Evolutionary conservation across 2,888 invertebrate genomes (phyloP), one percentile per base, ranked within the genome.

Genomic region (Tetanocera ferruginea): DNA sequence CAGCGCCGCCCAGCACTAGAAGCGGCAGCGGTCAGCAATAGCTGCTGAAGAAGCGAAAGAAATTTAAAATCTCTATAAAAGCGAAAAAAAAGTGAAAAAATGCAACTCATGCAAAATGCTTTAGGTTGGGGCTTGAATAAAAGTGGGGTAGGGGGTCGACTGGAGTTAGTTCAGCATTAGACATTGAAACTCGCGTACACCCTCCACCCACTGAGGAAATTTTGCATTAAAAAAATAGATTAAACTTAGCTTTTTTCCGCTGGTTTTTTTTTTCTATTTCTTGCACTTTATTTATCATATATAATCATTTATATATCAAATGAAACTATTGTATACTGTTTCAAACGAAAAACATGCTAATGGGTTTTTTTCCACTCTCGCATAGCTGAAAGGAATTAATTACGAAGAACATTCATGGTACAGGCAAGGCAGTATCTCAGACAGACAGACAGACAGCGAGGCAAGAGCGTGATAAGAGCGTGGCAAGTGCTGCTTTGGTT

Each of bases 211-310:
- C n/a, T 37, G 5, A 19, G 5, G 23, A 43, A 67, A 67, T 31
- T 37, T 19, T 34, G 23, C 43, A 25, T 49, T 11, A 69, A 28
- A 52, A n/a, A 51, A 14, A 25, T 49, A 23, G 11, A 51, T 8
- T 69, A 14, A 37, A 14, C 17, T 67, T 37, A 28, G 34, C 31
- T 14, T 60, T 23, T 23, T 57, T 19, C n/a, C 23, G n/a, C 9
- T 19, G 57, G 57, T 57, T 19, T 23, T 34, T 28, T 64, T 64
- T 66, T 52, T 64, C 31, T 60, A 70, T 11, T 70, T 70, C 51
- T 70, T 57, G 60, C 49, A 60, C 76, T 70, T 77, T 77, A 77
- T 77, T 72, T 77, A 77, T 72, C 37, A 62, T 66, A 72, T 62
- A 72, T 64, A 49, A 71, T 64, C 71, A 77, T 77, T 77, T 77